phyloP scores from a whole-genome alignment of 2,113 vertebrate genomes.

The Forbesichthys papilliferus region DNA sequence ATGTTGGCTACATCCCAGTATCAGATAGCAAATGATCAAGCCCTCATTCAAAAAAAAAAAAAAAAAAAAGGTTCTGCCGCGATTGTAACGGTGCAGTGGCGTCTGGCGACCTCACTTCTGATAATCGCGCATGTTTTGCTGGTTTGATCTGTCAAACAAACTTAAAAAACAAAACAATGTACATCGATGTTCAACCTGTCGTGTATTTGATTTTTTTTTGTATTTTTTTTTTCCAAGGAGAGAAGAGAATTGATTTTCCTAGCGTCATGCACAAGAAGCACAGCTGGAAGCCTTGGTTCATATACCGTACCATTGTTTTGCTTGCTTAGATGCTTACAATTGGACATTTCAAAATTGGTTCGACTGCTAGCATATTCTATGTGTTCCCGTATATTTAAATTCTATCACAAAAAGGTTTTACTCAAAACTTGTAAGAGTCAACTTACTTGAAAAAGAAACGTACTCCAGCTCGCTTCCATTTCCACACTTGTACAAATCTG shows the following conservation, averaged over 20 bases:
- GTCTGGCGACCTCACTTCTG: slow-evolving; percentile 56
- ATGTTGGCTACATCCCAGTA: slow-evolving; percentile 33
- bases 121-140: slow-evolving; percentile 65
- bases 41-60: slow-evolving; percentile 43
- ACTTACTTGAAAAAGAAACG: slow-evolving; percentile 90
- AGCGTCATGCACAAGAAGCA: slow-evolving; percentile 76
- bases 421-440: slow-evolving; percentile 39
- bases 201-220: slow-evolving; percentile 7
- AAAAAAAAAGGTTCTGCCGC: slow-evolving; percentile 52
- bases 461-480: slow-evolving; percentile 92
- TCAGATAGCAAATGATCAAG: slow-evolving; percentile 47
- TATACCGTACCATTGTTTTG: slow-evolving; percentile 81
- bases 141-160: slow-evolving; percentile 60
- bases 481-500: slow-evolving; percentile 81
- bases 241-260: slow-evolving; percentile 57
- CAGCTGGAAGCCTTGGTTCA: slow-evolving; percentile 82
- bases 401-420: slow-evolving; percentile 21
- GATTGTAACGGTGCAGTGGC: slow-evolving; percentile 69
- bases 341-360: slow-evolving; percentile 53
- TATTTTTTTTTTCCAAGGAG: slow-evolving; percentile 17
- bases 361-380: slow-evolving; percentile 24
- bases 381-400: neutral
- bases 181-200: neutral
- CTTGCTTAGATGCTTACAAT: slow-evolving; percentile 69
- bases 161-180: slow-evolving; percentile 36